Conservation (phyloP, 1,140 invertebrate species). For the Nephotettix cincticeps region DNA sequence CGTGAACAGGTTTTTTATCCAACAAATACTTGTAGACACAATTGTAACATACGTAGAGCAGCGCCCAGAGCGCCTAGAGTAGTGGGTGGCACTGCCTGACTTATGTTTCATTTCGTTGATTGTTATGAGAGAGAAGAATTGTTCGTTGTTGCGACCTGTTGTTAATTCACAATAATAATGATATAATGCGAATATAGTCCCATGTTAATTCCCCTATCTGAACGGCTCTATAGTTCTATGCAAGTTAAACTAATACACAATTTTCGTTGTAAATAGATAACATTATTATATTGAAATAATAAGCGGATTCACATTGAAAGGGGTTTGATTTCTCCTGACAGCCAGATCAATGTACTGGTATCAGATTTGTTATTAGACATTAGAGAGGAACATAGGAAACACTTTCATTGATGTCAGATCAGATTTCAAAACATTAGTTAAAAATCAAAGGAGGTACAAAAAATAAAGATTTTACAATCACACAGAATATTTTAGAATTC, state of each 20-base stretch:
- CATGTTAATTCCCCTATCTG: constrained; percentile 22
- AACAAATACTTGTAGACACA: constrained; percentile 6
- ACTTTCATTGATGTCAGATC: no score
- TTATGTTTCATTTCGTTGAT: constrained; percentile 14
- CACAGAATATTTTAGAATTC: no score
- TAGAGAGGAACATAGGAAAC: no score
- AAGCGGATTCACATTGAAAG: constrained; percentile 24
- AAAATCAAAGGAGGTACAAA: no score
- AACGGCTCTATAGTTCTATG: constrained; percentile 15
- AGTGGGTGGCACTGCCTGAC: constrained; percentile 17
- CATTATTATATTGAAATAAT: constrained; percentile 25
- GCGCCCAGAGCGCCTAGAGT: not conserved
- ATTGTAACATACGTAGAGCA: no score
- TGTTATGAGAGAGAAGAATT: constrained; percentile 19
- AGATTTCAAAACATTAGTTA: no score
- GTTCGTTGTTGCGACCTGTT: constrained; percentile 22
- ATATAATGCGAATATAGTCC: constrained; percentile 23
- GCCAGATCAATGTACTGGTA: not conserved
- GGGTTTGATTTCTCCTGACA: constrained; percentile 16
- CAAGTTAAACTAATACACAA: constrained; percentile 22
- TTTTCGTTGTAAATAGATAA: constrained; percentile 28
- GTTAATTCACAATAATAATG: constrained; percentile 23
- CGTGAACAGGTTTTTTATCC: not conserved
- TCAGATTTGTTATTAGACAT: no score
- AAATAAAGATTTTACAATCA: no score